These are phyloP conservation scores for Andrena camellia DNA, from an alignment of 2,888 invertebrate species.

Conservation along the genomic window DNA sequence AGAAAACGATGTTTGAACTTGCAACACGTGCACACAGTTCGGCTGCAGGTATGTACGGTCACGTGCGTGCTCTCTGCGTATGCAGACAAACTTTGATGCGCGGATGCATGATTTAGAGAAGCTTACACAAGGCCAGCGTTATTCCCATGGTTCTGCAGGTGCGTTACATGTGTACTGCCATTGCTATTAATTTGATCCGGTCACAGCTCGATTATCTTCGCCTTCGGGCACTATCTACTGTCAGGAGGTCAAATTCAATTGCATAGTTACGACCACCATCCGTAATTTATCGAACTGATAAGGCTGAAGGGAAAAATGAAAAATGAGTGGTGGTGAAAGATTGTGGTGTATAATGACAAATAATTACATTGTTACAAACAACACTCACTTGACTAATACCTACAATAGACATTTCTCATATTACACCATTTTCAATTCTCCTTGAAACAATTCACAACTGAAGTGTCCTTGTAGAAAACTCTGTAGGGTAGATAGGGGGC, in stretches of 20 bases:
- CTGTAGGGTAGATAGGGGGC: no score
- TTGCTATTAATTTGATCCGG: slow-evolving; percentile 67
- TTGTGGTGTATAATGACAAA: no score
- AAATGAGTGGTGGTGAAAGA: no score
- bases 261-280: neutral
- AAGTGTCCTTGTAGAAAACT: no score
- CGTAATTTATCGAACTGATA: neutral
- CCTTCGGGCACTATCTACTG: slow-evolving; percentile 8
- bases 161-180: slow-evolving; percentile 57
- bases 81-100: slow-evolving; percentile 47
- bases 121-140: slow-evolving; percentile 38
- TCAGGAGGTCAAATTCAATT: slow-evolving; percentile 38
- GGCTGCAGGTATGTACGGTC: neutral
- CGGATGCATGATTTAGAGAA: slow-evolving; percentile 55
- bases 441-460: no score
- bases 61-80: slow-evolving; percentile 9
- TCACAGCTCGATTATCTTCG: slow-evolving; percentile 59
- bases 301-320: no score
- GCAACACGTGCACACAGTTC: slow-evolving; percentile 19
- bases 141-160: slow-evolving; percentile 51
- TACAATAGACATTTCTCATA: no score
- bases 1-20: slow-evolving; percentile 21
- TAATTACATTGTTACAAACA: no score
- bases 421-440: no score
- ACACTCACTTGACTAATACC: no score